Evolutionary conservation across 2,113 vertebrate genomes (phyloP).

Genomic region (Misgurnus anguillicaudatus): DNA sequence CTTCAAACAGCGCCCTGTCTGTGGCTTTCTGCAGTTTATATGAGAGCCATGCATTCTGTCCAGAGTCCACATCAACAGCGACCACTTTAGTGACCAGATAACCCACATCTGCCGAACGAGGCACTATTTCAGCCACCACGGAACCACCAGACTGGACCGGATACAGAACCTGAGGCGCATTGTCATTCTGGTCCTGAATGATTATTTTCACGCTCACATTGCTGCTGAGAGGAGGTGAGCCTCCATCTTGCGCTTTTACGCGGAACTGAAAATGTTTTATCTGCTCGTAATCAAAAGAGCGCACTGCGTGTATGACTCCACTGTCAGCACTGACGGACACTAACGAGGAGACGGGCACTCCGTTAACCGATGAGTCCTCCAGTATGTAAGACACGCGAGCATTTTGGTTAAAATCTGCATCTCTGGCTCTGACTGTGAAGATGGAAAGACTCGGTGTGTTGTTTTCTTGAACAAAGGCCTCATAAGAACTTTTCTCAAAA

Average conservation of each 20-base stretch:
- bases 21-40: conserved; percentile 57
- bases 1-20: conserved; percentile 55
- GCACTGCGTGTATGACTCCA: conserved; percentile 48
- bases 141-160: conserved; percentile 54
- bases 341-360: conserved; percentile 31
- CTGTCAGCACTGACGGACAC: conserved; percentile 61
- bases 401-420: conserved; percentile 55
- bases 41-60: conserved; percentile 71
- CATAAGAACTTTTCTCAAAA: conserved; percentile 51
- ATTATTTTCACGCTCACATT: conserved; percentile 58
- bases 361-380: conserved; percentile 47
- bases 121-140: conserved; percentile 56
- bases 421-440: conserved; percentile 51
- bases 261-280: conserved; percentile 49
- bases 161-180: conserved; percentile 59
- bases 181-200: conserved; percentile 70
- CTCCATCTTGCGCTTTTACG: conserved; percentile 56
- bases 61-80: conserved; percentile 67
- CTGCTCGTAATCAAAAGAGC: conserved; percentile 61
- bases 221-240: conserved; percentile 56
- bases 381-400: conserved; percentile 52
- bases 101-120: conserved; percentile 58
- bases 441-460: conserved; percentile 49
- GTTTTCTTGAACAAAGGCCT: conserved; percentile 48
- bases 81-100: conserved; percentile 70